Evolutionary conservation across 1,140 invertebrate genomes (phyloP).

Genomic region (Platorchestia sp.): DNA sequence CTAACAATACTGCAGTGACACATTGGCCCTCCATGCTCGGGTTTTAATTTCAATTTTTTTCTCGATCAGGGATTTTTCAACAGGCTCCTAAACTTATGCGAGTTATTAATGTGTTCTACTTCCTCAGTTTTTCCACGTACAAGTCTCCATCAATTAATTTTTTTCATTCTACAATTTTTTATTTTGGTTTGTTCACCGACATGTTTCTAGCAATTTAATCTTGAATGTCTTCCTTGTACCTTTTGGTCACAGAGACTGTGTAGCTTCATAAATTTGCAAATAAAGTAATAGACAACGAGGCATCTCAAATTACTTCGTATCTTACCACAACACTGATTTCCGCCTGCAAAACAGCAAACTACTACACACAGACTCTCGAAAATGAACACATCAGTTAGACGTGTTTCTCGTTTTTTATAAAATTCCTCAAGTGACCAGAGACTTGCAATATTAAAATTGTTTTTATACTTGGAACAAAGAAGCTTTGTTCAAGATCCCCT

Average conservation of each 20-base stretch:
- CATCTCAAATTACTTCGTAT: background rate
- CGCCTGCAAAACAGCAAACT: too few species aligned
- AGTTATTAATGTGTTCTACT: background rate
- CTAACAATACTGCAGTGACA: too few species aligned
- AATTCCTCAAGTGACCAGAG: background rate
- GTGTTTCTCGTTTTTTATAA: background rate
- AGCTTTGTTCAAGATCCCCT: background rate
- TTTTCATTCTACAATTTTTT: background rate
- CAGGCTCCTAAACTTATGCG: too few species aligned
- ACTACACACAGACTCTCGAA: background rate
- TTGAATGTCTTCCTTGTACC: background rate
- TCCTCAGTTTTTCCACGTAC: background rate
- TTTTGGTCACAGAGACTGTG: background rate
- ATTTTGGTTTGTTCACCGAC: background rate
- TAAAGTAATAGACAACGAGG: background rate
- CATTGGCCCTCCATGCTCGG: too few species aligned
- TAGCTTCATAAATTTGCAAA: background rate
- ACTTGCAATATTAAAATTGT: background rate
- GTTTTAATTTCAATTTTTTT: too few species aligned
- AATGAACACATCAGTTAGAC: background rate
- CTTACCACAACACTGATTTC: background rate
- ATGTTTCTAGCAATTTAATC: background rate
- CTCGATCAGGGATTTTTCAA: background rate
- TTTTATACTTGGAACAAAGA: background rate
- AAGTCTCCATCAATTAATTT: background rate